Percentiles rank a stretch among this genome's conserved stretches.
These are phyloP conservation scores for Podargus strigoides DNA, from an alignment of 2,797 vertebrate genomes.

Conservation along the genomic window DNA sequence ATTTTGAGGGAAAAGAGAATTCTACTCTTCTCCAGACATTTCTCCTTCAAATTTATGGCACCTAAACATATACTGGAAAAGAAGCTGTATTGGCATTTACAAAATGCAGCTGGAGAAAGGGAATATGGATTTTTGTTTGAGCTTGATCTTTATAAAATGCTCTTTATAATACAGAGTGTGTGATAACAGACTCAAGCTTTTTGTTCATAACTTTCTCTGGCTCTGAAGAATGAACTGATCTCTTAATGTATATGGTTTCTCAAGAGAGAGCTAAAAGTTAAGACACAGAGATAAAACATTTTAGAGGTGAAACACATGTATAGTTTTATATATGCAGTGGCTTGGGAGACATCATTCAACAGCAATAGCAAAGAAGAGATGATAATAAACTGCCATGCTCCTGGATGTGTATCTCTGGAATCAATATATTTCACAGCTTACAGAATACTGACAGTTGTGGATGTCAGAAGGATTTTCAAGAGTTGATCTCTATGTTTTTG, in stretches of 20 bases:
- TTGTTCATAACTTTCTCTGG: background rate
- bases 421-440: background rate
- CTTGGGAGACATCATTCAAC: constrained; percentile 18
- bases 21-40: background rate
- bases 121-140: background rate
- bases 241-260: background rate
- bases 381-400: background rate
- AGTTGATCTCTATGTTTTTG: background rate
- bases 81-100: background rate
- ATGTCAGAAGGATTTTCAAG: background rate
- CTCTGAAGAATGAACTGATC: background rate
- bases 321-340: background rate
- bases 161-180: background rate
- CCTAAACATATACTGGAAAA: background rate
- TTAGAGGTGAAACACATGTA: background rate
- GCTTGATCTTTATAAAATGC: background rate
- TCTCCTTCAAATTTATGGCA: background rate
- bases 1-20: background rate
- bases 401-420: background rate
- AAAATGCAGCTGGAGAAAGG: background rate
- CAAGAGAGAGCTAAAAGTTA: background rate
- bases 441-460: background rate
- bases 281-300: background rate
- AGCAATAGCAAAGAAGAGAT: background rate
- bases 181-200: background rate